Evolutionary conservation across 2,797 vertebrate genomes (phyloP).

Genomic region (Dicrostonyx torquatus): DNA sequence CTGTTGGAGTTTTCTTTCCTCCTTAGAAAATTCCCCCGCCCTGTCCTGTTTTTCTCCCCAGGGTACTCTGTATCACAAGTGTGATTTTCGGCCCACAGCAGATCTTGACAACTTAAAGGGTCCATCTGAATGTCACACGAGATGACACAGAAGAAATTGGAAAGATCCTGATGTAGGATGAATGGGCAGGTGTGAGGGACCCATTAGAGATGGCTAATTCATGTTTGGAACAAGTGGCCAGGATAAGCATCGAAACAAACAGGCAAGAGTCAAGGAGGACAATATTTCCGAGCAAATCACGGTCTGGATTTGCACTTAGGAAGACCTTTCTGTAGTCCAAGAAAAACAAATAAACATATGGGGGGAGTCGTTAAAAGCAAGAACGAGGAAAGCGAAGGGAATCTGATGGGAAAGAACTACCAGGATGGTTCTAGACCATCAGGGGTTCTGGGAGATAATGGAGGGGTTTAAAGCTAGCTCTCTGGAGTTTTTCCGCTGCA

Average conservation of each 20-base stretch:
- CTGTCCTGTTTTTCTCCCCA: not conserved
- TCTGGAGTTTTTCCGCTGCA: not conserved
- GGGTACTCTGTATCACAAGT: not conserved
- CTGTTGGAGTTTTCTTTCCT: not conserved
- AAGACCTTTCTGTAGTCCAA: not conserved
- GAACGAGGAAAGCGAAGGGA: not conserved
- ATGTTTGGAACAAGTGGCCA: not conserved
- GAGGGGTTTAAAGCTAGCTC: not conserved
- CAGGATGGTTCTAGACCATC: not conserved
- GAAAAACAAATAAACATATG: conserved; percentile 34
- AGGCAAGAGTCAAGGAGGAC: not conserved
- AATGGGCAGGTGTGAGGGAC: not conserved
- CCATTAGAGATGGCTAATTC: not conserved
- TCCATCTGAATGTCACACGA: not conserved
- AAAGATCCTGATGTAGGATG: not conserved
- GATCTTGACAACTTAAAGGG: not conserved
- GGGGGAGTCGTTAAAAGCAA: not conserved
- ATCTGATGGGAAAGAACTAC: not conserved
- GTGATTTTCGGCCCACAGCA: not conserved
- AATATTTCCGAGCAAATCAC: not conserved
- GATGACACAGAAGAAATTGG: not conserved
- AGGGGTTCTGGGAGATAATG: not conserved
- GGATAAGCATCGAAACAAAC: not conserved
- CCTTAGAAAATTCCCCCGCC: not conserved
- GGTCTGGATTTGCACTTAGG: not conserved